Evolutionary conservation across 2,797 vertebrate species (phyloP).

Genomic region (Thripadectes ignobilis): DNA sequence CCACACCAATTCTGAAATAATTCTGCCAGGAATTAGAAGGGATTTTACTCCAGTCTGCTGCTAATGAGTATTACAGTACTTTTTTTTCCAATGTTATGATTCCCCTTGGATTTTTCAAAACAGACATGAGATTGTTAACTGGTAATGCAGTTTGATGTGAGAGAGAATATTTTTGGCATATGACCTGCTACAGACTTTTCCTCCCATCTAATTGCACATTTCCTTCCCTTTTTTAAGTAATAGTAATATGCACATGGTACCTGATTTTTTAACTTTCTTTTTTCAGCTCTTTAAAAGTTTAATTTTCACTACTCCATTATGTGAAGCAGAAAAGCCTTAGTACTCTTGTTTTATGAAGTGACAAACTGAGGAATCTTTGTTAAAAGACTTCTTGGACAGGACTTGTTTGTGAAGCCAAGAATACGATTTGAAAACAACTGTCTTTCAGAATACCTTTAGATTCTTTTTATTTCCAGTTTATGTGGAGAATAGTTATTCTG

Average conservation of each 20-base stretch:
- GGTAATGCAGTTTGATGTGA: neutral
- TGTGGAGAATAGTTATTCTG: neutral
- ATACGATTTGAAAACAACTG: neutral
- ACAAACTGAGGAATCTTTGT: conserved; percentile 3
- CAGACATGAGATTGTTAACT: neutral
- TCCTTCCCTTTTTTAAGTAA: conserved; percentile 28
- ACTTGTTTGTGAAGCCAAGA: neutral
- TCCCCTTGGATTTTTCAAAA: neutral
- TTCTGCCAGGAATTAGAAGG: neutral
- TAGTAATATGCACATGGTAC: neutral
- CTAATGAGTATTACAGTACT: neutral
- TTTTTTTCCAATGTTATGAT: neutral
- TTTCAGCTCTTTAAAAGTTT: neutral
- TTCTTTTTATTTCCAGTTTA: conserved; percentile 13
- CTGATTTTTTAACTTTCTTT: neutral
- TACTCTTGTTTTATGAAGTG: neutral
- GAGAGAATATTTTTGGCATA: neutral
- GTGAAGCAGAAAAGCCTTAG: conserved; percentile 10
- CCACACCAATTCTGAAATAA: neutral
- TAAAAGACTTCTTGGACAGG: neutral
- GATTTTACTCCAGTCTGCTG: neutral
- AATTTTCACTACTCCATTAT: neutral
- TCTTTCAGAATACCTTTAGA: neutral
- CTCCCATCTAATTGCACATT: conserved; percentile 9
- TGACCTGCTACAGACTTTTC: neutral